phyloP scores from a whole-genome alignment of 2,113 vertebrate genomes.

The Amia ocellicauda region DNA sequence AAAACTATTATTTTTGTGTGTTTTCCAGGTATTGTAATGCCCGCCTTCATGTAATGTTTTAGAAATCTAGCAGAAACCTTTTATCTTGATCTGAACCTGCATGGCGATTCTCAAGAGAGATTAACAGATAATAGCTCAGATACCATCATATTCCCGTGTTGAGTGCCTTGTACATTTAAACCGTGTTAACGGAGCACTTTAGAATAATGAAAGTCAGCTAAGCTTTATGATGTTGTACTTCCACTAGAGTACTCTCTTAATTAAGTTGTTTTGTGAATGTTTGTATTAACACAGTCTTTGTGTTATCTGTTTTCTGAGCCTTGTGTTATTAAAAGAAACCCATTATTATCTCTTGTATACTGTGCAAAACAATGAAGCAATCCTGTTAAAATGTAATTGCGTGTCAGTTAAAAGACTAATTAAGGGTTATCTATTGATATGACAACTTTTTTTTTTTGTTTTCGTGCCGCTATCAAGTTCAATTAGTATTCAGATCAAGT shows the following conservation, averaged over 20 bases:
- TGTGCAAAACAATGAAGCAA: neutral
- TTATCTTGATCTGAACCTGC: slow-evolving; percentile 13
- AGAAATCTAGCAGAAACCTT: neutral
- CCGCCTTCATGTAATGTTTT: neutral
- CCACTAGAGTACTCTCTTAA: neutral
- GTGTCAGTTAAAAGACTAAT: slow-evolving; percentile 18
- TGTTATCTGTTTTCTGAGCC: neutral
- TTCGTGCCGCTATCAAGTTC: no score
- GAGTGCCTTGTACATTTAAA: slow-evolving; percentile 9
- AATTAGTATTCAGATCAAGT: no score
- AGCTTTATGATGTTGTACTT: neutral
- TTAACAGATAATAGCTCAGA: slow-evolving; percentile 1
- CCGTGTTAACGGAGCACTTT: neutral
- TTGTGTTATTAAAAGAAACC: slow-evolving; percentile 8
- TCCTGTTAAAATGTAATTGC: slow-evolving; percentile 1
- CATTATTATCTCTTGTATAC: neutral
- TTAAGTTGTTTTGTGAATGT: slow-evolving; percentile 11
- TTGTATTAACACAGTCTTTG: neutral
- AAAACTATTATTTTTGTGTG: no score
- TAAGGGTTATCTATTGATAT: slow-evolving; percentile 12
- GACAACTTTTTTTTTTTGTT: slow-evolving; percentile 16
- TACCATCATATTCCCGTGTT: neutral
- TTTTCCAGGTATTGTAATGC: no score
- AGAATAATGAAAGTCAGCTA: neutral
- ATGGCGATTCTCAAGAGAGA: neutral